phyloP scores from a whole-genome alignment of 2,797 vertebrate genomes.

The Protonibea diacanthus region DNA sequence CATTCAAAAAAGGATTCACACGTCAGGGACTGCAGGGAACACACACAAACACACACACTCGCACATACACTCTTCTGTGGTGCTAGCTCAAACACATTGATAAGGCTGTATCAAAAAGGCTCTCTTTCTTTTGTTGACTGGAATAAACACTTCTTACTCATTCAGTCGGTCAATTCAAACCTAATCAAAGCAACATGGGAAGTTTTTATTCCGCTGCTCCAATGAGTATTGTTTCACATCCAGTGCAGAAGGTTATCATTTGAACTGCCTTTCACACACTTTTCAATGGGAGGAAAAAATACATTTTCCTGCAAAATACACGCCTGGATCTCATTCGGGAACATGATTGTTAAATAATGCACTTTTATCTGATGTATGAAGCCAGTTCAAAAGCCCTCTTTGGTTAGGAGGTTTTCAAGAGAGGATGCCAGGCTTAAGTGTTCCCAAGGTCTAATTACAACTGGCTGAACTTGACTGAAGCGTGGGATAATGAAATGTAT shows the following conservation, averaged over 20 bases:
- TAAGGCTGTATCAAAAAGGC: slow-evolving; percentile 28
- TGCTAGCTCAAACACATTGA: slow-evolving; percentile 13
- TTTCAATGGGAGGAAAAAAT: slow-evolving; percentile 74
- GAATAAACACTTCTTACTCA: slow-evolving; percentile 54
- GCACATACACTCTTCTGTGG: neutral
- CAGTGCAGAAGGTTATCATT: slow-evolving; percentile 64
- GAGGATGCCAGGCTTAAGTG: slow-evolving; percentile 19
- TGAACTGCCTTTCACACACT: slow-evolving; percentile 67
- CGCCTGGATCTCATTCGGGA: slow-evolving; percentile 48
- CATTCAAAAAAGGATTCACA: slow-evolving; percentile 22
- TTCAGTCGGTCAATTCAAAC: slow-evolving; percentile 58
- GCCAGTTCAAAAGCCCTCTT: slow-evolving; percentile 46
- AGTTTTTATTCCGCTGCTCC: slow-evolving; percentile 49
- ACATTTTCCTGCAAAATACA: slow-evolving; percentile 65
- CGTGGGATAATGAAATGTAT: neutral
- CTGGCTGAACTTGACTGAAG: neutral
- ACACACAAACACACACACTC: slow-evolving; percentile 2
- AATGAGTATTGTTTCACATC: slow-evolving; percentile 72
- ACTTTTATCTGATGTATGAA: slow-evolving; percentile 63
- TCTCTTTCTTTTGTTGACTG: slow-evolving; percentile 47
- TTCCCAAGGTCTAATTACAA: slow-evolving; percentile 45
- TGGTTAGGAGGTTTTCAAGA: slow-evolving; percentile 36
- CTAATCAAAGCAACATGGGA: slow-evolving; percentile 63
- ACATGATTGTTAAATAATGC: slow-evolving; percentile 59
- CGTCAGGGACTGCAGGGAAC: slow-evolving; percentile 10